A percentile compares a stretch with the other conserved stretches of the same genome.
phyloP scores from a whole-genome alignment of 2,797 vertebrate species.

The Aeoliscus strigatus region DNA sequence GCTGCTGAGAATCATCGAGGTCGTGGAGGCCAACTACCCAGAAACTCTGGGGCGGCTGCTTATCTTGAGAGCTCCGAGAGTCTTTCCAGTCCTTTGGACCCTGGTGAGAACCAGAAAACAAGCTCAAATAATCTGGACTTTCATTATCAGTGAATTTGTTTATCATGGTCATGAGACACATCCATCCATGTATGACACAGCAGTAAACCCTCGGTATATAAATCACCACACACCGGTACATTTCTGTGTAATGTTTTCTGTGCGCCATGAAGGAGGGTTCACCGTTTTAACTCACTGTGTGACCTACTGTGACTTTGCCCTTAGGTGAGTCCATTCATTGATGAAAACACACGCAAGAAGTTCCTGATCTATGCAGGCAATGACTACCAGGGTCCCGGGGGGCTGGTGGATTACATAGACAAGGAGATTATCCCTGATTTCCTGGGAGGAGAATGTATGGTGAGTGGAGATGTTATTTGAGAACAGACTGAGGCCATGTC shows the following conservation, averaged over 20 bases:
- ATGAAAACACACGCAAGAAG: slow-evolving; percentile 98
- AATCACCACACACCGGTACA: neutral
- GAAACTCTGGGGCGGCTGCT: slow-evolving; percentile 87
- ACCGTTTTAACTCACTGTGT: neutral
- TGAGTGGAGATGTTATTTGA: slow-evolving; percentile 57
- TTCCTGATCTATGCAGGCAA: slow-evolving; percentile 98
- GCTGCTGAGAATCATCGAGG: slow-evolving; percentile 88
- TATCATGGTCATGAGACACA: too few relatives aligned
- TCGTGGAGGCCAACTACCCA: slow-evolving; percentile 79
- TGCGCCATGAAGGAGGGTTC: neutral
- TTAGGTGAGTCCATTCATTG: slow-evolving; percentile 97
- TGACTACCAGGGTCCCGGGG: slow-evolving; percentile 95
- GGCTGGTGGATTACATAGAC: slow-evolving; percentile 95
- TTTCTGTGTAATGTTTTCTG: neutral
- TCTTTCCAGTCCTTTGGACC: slow-evolving; percentile 96
- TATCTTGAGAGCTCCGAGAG: slow-evolving; percentile 87
- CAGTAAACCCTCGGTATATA: neutral
- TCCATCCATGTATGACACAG: too few relatives aligned
- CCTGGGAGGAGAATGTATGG: slow-evolving; percentile 96
- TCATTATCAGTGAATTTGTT: too few relatives aligned
- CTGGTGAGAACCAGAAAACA: slow-evolving; percentile 76
- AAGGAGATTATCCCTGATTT: slow-evolving; percentile 97
- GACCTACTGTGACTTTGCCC: neutral
- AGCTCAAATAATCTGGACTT: neutral
- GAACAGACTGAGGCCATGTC: too few relatives aligned